These are phyloP conservation scores for Festucalex cinctus DNA, from an alignment of 2,113 vertebrate genomes.

Conservation along the genomic window DNA sequence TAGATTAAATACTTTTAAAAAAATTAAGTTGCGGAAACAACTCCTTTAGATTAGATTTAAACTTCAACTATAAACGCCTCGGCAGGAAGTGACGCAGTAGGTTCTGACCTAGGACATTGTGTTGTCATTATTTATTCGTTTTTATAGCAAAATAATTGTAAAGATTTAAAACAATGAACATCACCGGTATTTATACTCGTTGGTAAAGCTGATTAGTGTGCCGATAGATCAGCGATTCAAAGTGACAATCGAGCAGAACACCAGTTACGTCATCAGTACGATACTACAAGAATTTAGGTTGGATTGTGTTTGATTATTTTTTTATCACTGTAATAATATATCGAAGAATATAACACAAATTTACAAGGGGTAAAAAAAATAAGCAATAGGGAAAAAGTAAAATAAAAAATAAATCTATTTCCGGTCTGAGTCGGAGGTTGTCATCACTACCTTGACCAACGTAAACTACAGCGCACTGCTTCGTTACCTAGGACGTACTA, in stretches of 20 bases:
- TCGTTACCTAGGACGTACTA: background rate
- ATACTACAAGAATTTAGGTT: background rate
- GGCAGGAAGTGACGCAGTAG: background rate
- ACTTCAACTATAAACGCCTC: background rate
- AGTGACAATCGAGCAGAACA: background rate
- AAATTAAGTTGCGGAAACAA: too few species aligned
- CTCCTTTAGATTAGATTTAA: too few species aligned
- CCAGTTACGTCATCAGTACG: background rate
- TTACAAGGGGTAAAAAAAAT: background rate
- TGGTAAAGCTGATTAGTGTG: background rate
- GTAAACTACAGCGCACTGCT: background rate
- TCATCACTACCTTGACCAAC: background rate
- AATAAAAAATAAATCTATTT: background rate
- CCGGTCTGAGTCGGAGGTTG: background rate
- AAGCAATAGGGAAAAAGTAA: background rate
- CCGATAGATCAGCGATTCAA: background rate
- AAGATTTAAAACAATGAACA: background rate
- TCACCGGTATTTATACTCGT: background rate
- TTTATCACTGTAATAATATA: background rate
- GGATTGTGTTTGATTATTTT: background rate
- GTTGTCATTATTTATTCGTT: background rate
- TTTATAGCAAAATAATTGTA: background rate
- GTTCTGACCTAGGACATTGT: background rate
- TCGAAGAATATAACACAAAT: background rate
- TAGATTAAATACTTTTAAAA: too few species aligned